phyloP scores from a whole-genome alignment of 2,113 vertebrate species.

The Festucalex cinctus region DNA sequence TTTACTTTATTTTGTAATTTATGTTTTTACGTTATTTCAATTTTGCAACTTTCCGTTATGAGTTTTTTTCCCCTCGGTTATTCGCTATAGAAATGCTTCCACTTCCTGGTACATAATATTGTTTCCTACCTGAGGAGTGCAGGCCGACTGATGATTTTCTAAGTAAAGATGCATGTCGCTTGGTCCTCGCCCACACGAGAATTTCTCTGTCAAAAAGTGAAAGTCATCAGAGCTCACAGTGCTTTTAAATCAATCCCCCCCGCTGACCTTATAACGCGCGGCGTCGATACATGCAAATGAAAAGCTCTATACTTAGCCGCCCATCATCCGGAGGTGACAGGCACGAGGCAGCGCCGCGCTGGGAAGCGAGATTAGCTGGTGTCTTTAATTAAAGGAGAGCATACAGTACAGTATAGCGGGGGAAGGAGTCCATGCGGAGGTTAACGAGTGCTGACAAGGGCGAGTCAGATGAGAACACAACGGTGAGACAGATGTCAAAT shows the following conservation, averaged over 20 bases:
- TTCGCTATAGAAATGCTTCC: not conserved
- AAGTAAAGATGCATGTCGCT: not conserved
- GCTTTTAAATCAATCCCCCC: conserved; percentile 22
- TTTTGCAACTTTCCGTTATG: too few relatives aligned
- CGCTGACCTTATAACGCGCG: conserved; percentile 19
- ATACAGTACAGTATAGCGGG: conserved; percentile 45
- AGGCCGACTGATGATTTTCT: not conserved
- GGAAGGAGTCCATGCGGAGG: conserved; percentile 53
- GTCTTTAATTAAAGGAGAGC: conserved; percentile 65
- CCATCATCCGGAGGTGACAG: conserved; percentile 43
- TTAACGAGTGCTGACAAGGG: conserved; percentile 65
- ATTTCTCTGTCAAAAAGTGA: conserved; percentile 8
- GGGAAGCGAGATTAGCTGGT: conserved; percentile 46
- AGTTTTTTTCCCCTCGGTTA: too few relatives aligned
- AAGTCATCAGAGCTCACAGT: conserved; percentile 30
- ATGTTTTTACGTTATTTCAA: too few relatives aligned
- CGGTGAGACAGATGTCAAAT: conserved; percentile 16
- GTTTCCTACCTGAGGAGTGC: not conserved
- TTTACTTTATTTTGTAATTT: too few relatives aligned
- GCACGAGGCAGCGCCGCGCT: conserved; percentile 21
- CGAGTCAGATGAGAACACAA: conserved; percentile 31
- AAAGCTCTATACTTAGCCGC: conserved; percentile 37
- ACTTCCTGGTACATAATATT: not conserved
- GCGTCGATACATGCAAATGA: conserved; percentile 53
- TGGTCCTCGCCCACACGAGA: not conserved